These are phyloP conservation scores for Hipposideros larvatus DNA, from an alignment of 2,797 vertebrate genomes.

Conservation along the genomic window DNA sequence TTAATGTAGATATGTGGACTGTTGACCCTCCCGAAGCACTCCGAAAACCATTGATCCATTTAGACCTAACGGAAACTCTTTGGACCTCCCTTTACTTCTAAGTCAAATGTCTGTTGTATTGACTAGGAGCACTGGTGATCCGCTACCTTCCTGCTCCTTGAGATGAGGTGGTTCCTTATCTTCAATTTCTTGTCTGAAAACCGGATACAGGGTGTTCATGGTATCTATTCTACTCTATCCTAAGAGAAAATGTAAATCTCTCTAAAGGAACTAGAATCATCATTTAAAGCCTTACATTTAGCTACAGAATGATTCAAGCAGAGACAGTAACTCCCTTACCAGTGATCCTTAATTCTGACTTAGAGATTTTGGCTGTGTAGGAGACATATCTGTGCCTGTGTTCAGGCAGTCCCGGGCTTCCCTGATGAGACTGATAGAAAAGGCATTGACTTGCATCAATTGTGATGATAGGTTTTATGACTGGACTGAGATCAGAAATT, in stretches of 20 bases:
- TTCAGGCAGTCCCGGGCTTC: conserved; percentile 61
- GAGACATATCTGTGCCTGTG: conserved; percentile 74
- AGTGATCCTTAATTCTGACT: conserved; percentile 81
- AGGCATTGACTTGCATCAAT: conserved; percentile 83
- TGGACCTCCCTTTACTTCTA: not conserved
- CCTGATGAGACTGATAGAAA: conserved; percentile 83
- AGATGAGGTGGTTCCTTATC: not conserved
- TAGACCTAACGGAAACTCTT: not conserved
- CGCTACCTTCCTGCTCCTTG: not conserved
- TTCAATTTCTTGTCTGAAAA: not conserved
- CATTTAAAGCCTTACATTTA: conserved; percentile 60
- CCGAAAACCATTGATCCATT: not conserved
- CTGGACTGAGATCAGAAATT: conserved; percentile 84
- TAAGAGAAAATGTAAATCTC: conserved; percentile 71
- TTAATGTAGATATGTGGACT: not conserved
- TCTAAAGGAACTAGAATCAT: conserved; percentile 62
- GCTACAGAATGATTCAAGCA: conserved; percentile 66
- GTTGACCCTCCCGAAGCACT: not conserved
- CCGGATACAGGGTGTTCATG: not conserved
- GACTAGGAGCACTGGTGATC: not conserved
- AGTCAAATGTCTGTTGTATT: not conserved
- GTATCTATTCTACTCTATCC: conserved; percentile 57
- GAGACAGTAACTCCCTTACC: conserved; percentile 70
- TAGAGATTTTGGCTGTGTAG: conserved; percentile 70
- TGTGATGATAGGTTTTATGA: conserved; percentile 84